Evolutionary conservation across 2,797 vertebrate species (phyloP).

Genomic region (Cirrhinus molitorella): DNA sequence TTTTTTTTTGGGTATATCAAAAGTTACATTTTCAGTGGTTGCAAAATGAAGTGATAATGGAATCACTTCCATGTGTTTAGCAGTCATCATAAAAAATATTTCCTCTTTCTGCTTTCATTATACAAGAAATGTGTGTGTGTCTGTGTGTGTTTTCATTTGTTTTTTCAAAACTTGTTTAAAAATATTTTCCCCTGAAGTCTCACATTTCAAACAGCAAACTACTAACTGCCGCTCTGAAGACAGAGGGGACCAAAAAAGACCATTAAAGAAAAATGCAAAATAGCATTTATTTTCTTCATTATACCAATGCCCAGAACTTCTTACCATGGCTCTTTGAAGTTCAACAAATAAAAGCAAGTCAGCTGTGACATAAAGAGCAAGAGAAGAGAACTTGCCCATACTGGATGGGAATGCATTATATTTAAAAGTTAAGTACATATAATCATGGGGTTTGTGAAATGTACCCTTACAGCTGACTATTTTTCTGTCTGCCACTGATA

Average conservation of each 20-base stretch:
- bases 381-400: slow-evolving; percentile 67
- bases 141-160: too few relatives aligned
- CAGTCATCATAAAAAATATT: not conserved
- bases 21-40: not conserved
- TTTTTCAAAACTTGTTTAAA: too few relatives aligned
- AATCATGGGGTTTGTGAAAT: slow-evolving; percentile 76
- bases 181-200: not conserved
- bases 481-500: slow-evolving; percentile 77
- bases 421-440: slow-evolving; percentile 77
- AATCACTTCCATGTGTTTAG: not conserved
- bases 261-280: slow-evolving; percentile 1
- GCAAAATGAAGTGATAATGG: not conserved
- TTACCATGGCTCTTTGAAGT: slow-evolving; percentile 35
- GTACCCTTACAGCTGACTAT: slow-evolving; percentile 70
- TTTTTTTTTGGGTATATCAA: not conserved
- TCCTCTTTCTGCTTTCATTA: not conserved
- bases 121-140: not conserved
- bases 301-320: slow-evolving; percentile 23
- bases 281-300: slow-evolving; percentile 29
- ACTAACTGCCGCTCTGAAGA: not conserved
- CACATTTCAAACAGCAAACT: not conserved
- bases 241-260: not conserved
- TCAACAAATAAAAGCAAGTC: slow-evolving; percentile 54
- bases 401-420: slow-evolving; percentile 76
- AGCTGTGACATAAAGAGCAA: slow-evolving; percentile 60